Conservation (phyloP, 2,113 vertebrate species). For the Galbula dea region DNA sequence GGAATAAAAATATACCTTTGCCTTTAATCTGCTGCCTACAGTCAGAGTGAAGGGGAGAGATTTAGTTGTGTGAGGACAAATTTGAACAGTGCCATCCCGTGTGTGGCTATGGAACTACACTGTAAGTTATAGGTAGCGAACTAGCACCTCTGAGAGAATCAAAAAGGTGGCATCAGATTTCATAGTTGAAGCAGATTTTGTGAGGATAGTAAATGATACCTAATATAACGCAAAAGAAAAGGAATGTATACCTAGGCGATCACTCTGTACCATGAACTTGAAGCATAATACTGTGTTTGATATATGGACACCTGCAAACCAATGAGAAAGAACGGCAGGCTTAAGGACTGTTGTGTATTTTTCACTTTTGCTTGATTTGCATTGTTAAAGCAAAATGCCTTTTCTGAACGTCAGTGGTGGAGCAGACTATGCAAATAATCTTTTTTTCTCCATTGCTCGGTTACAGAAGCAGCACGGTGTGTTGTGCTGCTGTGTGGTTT, state of each 20-base stretch:
- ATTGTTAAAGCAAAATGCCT: neutral
- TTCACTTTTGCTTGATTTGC: neutral
- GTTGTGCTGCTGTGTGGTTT: fast-evolving
- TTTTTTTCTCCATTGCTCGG: neutral
- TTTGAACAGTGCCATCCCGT: constrained; percentile 62
- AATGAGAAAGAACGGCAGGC: neutral
- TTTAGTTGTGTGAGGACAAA: neutral
- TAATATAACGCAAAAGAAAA: neutral
- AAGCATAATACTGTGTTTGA: neutral
- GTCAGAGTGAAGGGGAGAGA: neutral
- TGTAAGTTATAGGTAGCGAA: neutral
- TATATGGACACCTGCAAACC: neutral
- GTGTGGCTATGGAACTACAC: constrained; percentile 23
- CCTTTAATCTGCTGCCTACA: neutral
- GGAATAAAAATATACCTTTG: neutral
- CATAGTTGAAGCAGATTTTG: neutral
- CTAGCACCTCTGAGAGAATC: neutral
- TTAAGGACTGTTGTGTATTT: neutral
- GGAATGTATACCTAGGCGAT: neutral
- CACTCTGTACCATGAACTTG: neutral
- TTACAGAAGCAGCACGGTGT: neutral
- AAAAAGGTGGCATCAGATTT: neutral
- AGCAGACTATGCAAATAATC: neutral
- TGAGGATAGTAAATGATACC: neutral
- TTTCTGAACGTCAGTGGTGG: neutral